phyloP scores from a whole-genome alignment of 2,888 invertebrate species.

The Andrena trimmerana region DNA sequence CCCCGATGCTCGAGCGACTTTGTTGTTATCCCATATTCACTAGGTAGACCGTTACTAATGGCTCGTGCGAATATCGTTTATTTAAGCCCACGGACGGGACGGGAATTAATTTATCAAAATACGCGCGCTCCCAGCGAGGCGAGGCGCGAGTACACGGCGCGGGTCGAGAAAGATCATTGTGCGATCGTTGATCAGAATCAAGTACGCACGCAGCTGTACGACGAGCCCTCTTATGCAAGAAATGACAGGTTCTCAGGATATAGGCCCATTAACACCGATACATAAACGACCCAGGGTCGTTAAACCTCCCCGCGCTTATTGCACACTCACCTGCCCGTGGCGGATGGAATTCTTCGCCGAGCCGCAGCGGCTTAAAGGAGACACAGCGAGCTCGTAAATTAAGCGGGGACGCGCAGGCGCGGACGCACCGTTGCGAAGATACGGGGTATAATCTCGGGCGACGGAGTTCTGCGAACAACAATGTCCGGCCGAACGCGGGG shows the following conservation, averaged over 20 bases:
- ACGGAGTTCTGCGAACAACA: no score
- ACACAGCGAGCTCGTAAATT: not conserved
- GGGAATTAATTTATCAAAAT: slow-evolving; percentile 59
- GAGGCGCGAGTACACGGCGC: slow-evolving; percentile 1
- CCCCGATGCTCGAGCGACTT: no score
- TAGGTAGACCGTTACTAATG: slow-evolving; percentile 22
- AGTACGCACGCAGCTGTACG: slow-evolving; percentile 43
- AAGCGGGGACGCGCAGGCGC: not conserved
- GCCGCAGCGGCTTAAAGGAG: not conserved
- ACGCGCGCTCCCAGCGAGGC: not conserved
- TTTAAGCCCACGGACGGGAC: slow-evolving; percentile 24
- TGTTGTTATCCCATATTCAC: slow-evolving; percentile 18
- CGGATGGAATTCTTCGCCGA: slow-evolving; percentile 15
- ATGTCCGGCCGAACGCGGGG: no score
- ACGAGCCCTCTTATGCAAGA: slow-evolving; percentile 35
- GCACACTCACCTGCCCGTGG: slow-evolving; percentile 46
- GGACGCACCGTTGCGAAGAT: no score
- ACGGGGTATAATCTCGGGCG: no score
- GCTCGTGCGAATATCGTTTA: slow-evolving; percentile 42
- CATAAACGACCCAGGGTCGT: slow-evolving; percentile 49
- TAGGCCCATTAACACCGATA: slow-evolving; percentile 51
- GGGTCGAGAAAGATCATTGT: slow-evolving; percentile 51
- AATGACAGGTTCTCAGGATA: slow-evolving; percentile 52
- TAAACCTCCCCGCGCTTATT: slow-evolving; percentile 44
- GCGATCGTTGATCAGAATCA: slow-evolving; percentile 50